These are phyloP conservation scores for Tetrao urogallus DNA, from an alignment of 2,113 vertebrate species.

Conservation along the genomic window DNA sequence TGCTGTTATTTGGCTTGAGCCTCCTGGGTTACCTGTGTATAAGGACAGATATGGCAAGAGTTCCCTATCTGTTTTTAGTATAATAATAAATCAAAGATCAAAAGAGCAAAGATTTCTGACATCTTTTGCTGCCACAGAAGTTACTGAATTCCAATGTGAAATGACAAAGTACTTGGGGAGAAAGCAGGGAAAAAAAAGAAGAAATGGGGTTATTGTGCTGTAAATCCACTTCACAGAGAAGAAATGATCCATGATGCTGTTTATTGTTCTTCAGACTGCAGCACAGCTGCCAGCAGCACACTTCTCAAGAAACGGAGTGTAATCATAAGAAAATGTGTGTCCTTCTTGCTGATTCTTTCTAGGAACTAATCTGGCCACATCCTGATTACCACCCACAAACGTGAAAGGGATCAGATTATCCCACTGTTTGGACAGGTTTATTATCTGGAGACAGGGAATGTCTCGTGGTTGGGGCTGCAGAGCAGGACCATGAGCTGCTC, in stretches of 20 bases:
- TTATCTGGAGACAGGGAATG: not conserved
- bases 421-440: rapidly evolving
- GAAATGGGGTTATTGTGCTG: not conserved
- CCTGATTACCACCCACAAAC: not conserved
- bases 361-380: not conserved
- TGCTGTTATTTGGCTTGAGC: not conserved
- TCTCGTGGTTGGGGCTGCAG: not conserved
- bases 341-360: not conserved
- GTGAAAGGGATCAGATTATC: not conserved
- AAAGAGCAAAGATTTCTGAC: not conserved
- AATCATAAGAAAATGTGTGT: not conserved
- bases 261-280: not conserved
- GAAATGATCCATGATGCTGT: not conserved
- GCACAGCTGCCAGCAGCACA: not conserved
- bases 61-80: not conserved
- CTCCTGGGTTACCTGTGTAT: not conserved
- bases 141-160: not conserved
- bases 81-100: not conserved
- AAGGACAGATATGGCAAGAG: not conserved
- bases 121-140: not conserved
- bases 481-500: not conserved
- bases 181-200: not conserved
- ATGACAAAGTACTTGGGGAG: not conserved
- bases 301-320: not conserved
- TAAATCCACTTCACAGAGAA: not conserved